These are phyloP conservation scores for Trinectes maculatus DNA, from an alignment of 2,113 vertebrate species.

Conservation along the genomic window DNA sequence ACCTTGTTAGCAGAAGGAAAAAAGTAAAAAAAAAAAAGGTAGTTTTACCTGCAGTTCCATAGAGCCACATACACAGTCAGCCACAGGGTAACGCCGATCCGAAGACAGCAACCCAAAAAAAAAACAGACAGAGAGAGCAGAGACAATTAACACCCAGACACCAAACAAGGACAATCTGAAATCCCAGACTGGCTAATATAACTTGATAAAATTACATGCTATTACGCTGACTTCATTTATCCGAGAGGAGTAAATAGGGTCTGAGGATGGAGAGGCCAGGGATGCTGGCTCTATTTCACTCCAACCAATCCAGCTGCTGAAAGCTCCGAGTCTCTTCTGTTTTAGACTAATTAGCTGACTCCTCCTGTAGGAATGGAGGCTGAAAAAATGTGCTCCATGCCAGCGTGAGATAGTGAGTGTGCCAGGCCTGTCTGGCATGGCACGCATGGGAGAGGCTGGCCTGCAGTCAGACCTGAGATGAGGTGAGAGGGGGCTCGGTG, in stretches of 20 bases:
- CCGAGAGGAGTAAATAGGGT: slow-evolving; percentile 3
- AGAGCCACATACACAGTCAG: slow-evolving; percentile 9
- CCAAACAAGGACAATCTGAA: background rate
- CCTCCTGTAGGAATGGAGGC: slow-evolving; percentile 43
- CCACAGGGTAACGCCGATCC: slow-evolving; percentile 4
- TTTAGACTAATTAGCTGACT: slow-evolving; percentile 56
- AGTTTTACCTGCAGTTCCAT: slow-evolving; percentile 49
- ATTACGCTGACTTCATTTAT: background rate
- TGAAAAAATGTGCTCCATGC: slow-evolving; percentile 40
- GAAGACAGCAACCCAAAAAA: slow-evolving; percentile 9
- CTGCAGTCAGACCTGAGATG: slow-evolving; percentile 29
- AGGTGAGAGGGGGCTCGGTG: slow-evolving; percentile 9
- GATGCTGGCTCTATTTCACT: slow-evolving; percentile 4
- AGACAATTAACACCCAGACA: slow-evolving; percentile 1
- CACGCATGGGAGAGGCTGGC: slow-evolving; percentile 27
- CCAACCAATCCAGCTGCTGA: slow-evolving; percentile 26
- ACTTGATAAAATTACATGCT: background rate
- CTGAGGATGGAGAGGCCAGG: background rate
- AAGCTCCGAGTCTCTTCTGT: slow-evolving; percentile 34
- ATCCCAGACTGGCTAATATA: background rate
- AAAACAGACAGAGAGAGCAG: background rate
- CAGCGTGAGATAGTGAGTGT: slow-evolving; percentile 41
- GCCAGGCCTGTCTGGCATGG: slow-evolving; percentile 55
- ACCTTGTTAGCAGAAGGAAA: no score
- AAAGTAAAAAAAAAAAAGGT: no score